Base-by-base conservation (phyloP, 1,140 invertebrate genomes). In the Matsumurasca onukii region DNA sequence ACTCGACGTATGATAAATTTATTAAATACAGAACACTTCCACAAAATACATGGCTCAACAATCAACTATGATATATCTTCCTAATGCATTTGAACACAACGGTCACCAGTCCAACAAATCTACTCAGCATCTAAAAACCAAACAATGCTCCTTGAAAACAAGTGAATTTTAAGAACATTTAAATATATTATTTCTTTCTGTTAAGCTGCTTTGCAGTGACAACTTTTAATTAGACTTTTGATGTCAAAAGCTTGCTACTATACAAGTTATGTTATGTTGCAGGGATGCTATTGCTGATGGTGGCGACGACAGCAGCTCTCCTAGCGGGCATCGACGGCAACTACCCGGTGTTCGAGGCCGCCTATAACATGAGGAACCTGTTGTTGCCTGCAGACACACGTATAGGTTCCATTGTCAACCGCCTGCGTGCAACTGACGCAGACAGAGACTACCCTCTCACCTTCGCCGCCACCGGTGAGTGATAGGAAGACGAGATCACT, bases 371-470 rank as follows among this genome's bases (percentile, higher is more conserved):
- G 87, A 82, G 88, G 73, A 83, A 91, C 61, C 88, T 94, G 49
- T 83, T 93, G 34, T 85, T 95, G 45, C 92, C 92, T 52, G 86
- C 89, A 22, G 91, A 93, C 78, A 90, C 91, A 25, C 85, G 88
- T 73, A 86, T 92, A 71, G 90, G 91, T 68, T 88, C 90, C 17
- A 86, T 93, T 72, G 91, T 95, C 77, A 95, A 94, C 80, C 84
- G 92, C 73, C 84, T 95, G 63, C 86, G 91, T 76, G 93, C 91
- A 59, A 91, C 90, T 71, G 92, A 95, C 79, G 88, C 92, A 48
- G 90, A 94, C 78, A 91, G 90, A 75, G 90, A 94, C 78, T 94
- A 92, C 80, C 92, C 92, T 68, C 81, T 94, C 70, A 82, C 86
- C 69, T 95, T 95, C 80, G 88, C 90, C 73, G 84, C 93, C 67